Base-by-base conservation (phyloP, 1,140 invertebrate genomes). In the Caenorhabditis remanei region DNA sequence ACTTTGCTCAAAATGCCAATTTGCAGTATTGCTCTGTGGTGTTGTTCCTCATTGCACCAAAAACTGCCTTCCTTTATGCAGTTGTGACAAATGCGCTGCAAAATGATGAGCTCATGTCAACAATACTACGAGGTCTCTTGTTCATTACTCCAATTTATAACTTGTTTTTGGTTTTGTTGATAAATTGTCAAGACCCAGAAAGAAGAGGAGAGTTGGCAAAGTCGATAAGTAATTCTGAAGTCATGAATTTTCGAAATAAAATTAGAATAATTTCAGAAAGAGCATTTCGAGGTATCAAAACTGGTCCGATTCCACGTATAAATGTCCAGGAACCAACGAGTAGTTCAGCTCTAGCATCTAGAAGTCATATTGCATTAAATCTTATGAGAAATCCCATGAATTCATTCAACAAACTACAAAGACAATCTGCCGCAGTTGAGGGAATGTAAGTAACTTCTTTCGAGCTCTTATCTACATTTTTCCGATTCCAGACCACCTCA, bases 21-120 rank as follows among this genome's bases (percentile, higher is more conserved):
- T 79, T 71, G 67, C 46, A 79, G 71, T 79, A 50, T 79, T 79
- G 32, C 46, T 50, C 71, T 13, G 71, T 79, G 46, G n/a, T 79
- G 4, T 24, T 79, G 9, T 79, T 79, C n/a, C 4, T 79, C 3
- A 79, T 53, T 9, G n/a, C 46, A 11, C 71, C 71, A 53, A 50
- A 9, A 79, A 50, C n/a, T 50, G n/a, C n/a, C 21, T 79, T 79
- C 11, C 65, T 67, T 6, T 46, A 16, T 14, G 65, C 65, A 43
- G 43, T 79, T 8, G 6, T 48, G 14, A 50, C 19, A 2, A 67
- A 67, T 6, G 41, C 9, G 4, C 11, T 41, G 3, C 40, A 24
- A 6, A 41, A 67, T 6, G 40, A 41, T 3, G 40, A 43, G 4
- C 7, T n/a, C 7, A n/a, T 58, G 19, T 19, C 41, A 43, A 4